Evolutionary conservation across 2,888 invertebrate genomes (phyloP), one percentile per base, ranked within the genome.

Genomic region (Napeogenes inachia): DNA sequence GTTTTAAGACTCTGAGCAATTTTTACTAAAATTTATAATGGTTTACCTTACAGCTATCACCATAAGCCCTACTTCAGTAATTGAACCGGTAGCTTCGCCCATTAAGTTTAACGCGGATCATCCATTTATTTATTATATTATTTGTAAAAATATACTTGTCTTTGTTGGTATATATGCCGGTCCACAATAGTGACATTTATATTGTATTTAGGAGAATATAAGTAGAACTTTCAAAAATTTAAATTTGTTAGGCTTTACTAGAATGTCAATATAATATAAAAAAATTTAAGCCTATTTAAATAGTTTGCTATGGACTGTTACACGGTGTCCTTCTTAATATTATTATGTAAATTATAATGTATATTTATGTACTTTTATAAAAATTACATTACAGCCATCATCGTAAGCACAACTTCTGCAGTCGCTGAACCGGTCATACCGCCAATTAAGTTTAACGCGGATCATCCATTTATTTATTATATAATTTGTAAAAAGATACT

Each of bases 91-190:
- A 6, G 10, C 21, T 8, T 30, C 50, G 30, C 35, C 45, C 64
- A 4, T 45, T 30, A 13, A 56, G 54, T 69, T 73, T 54, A 60
- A 59, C 32, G 62, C 59, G 12, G 42, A 62, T 50, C 62, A 50
- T 32, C 53, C 59, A 13, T 62, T 59, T 32, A 30, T 63, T 13
- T 73, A 69, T 59, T 69, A 63, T 13, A 59, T 73, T 35, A 13
- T 62, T 8, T 63, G 56, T 5, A 59, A 62, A 12, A 54, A 46
- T 5, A 47, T 47, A 13, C 64, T 68, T 4, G 12, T 73, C 6
- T 73, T 75, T 53, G 63, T 67, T 63, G 75, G 76, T 45, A 59
- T 65, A 45, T 72, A 65, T 60, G 56, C 54, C 46, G 69, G 67
- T 63, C 38, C 59, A 50, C 55, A 60, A 30, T 63, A 63, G 57